Evolutionary conservation across 2,888 invertebrate genomes (phyloP).

Genomic region (Napeogenes inachia): DNA sequence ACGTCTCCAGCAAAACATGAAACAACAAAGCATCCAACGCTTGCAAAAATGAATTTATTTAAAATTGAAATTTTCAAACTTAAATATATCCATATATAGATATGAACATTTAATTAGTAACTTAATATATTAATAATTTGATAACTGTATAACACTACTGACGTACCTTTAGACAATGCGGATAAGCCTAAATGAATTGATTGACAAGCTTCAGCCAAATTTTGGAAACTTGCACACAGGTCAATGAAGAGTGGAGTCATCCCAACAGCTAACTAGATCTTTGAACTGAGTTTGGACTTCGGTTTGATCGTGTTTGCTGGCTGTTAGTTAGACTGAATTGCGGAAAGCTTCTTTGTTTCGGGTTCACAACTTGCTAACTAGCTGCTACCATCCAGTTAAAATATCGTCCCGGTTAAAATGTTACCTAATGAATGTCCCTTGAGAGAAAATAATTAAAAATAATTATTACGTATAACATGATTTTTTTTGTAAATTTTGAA

Average conservation of each 20-base stretch:
- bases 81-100: no score
- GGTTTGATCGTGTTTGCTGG: constrained; percentile 67
- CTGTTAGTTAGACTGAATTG: constrained; percentile 67
- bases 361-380: constrained; percentile 68
- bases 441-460: no score
- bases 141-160: no score
- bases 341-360: constrained; percentile 68
- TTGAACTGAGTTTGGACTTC: constrained; percentile 67
- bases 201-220: constrained; percentile 20
- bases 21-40: no score
- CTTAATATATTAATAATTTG: no score
- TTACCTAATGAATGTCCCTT: neutral
- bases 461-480: no score
- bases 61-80: no score
- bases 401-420: constrained; percentile 21
- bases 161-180: neutral
- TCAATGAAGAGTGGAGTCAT: constrained; percentile 55
- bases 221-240: constrained; percentile 40
- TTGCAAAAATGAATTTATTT: no score
- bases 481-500: no score
- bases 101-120: no score
- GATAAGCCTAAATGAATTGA: constrained; percentile 18
- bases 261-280: constrained; percentile 70
- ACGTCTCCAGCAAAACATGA: no score
- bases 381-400: constrained; percentile 50